These are phyloP conservation scores for Centruroides vittatus DNA, from an alignment of 1,140 invertebrate species.

Conservation along the genomic window DNA sequence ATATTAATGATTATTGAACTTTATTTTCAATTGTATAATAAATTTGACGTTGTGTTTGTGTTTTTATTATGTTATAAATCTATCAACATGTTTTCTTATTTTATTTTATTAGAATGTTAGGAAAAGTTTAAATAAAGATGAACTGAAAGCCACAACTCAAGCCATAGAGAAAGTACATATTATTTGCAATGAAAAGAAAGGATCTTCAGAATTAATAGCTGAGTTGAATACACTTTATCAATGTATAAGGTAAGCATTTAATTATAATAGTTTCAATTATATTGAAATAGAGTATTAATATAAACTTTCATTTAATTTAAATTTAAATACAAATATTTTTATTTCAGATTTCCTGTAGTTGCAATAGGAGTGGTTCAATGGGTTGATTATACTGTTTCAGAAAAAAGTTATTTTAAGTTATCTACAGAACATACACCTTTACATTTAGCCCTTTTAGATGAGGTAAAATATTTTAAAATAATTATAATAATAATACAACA, in stretches of 20 bases:
- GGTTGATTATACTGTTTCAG: constrained; percentile 89
- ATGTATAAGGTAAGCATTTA: constrained; percentile 51
- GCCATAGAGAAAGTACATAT: constrained; percentile 88
- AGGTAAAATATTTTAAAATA: constrained; percentile 43
- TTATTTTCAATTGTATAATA: too few species aligned
- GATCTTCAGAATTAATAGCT: constrained; percentile 79
- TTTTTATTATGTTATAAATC: too few species aligned
- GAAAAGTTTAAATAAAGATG: constrained; percentile 37
- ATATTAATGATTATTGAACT: too few species aligned
- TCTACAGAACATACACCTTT: constrained; percentile 92
- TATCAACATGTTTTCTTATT: too few species aligned
- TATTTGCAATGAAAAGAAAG: constrained; percentile 78
- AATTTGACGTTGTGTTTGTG: too few species aligned
- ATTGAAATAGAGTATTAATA: too few species aligned
- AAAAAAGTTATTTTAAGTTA: constrained; percentile 90
- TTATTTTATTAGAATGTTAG: constrained; percentile 21
- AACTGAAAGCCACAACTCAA: constrained; percentile 76
- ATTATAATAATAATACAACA: too few species aligned
- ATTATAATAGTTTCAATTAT: too few species aligned
- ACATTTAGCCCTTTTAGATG: constrained; percentile 87
- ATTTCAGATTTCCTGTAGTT: constrained; percentile 73
- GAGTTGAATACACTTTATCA: constrained; percentile 81
- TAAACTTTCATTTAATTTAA: too few species aligned
- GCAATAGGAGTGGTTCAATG: constrained; percentile 76
- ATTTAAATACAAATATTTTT: constrained; percentile 3